These are phyloP conservation scores for Isoperla grammatica DNA, from an alignment of 2,888 invertebrate species.

Conservation along the genomic window DNA sequence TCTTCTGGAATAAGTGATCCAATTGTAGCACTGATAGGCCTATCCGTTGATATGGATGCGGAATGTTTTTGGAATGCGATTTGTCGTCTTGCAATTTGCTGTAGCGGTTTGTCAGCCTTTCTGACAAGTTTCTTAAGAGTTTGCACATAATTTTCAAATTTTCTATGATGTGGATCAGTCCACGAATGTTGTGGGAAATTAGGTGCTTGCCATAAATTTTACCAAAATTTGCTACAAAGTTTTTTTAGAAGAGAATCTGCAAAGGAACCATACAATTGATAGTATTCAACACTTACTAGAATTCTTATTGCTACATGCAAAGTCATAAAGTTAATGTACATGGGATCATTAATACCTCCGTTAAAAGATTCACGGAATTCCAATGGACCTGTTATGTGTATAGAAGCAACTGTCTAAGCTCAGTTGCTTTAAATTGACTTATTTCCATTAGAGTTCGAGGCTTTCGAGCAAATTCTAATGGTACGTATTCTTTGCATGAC, in stretches of 20 bases:
- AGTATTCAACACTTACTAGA: constrained; percentile 30
- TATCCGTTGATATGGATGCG: no score
- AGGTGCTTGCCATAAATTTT: constrained; percentile 32
- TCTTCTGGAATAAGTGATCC: no score
- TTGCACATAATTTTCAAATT: constrained; percentile 34
- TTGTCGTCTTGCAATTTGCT: constrained; percentile 16
- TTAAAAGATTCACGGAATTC: constrained; percentile 30
- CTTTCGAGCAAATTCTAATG: constrained; percentile 35
- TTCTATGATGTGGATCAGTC: constrained; percentile 32
- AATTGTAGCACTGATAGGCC: no score
- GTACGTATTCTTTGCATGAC: constrained; percentile 15
- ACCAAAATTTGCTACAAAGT: constrained; percentile 33
- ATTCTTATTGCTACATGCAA: constrained; percentile 31
- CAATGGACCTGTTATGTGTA: constrained; percentile 36
- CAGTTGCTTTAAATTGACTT: constrained; percentile 37
- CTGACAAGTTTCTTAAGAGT: constrained; percentile 21
- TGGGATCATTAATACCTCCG: constrained; percentile 4
- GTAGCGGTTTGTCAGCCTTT: constrained; percentile 24
- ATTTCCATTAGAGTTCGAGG: constrained; percentile 34
- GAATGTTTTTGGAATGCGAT: no score
- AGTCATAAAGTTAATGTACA: constrained; percentile 33
- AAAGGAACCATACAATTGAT: constrained; percentile 29
- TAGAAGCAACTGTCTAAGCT: constrained; percentile 35
- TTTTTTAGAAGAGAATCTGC: constrained; percentile 30
- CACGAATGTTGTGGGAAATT: constrained; percentile 35